Evolutionary conservation across 2,113 vertebrate species (phyloP), one percentile per base, ranked within the genome.

Genomic region (Zingel zingel): DNA sequence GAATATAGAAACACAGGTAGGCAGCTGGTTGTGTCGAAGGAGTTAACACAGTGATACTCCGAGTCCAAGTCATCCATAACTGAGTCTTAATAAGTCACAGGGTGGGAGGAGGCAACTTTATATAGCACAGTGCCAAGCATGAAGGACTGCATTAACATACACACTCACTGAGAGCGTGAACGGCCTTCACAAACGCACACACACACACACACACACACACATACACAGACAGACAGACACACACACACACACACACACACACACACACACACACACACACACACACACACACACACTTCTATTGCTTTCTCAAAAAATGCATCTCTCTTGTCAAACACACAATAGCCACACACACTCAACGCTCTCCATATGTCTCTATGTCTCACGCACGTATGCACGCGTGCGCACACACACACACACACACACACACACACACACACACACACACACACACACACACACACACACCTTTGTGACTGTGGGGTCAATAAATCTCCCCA

Each of bases 401-500:
- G n/a, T n/a, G n/a, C n/a, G n/a, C n/a, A n/a, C n/a, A n/a, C n/a
- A n/a, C 67, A 53, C 30, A 36, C 53, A 36, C 57, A n/a, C 72
- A 80, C 76, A 67, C 66, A 74, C 62, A 53, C 77, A 58, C 58
- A 30, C 58, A 23, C 62, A 57, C 59, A 61, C 50, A 53, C 73
- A 63, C 57, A 54, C 25, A 62, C 75, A 69, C 54, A 53, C 59
- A 27, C 73, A 64, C 48, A 43, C 33, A 47, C 50, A 54, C 65
- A 21, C 61, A 73, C 64, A 51, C 65, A 53, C n/a, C 13, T 47
- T 47, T 67, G 82, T 71, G 73, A 83, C 70, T 66, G 45, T 53
- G 72, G 85, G 91, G 82, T 92, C 86, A 89, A 86, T 90, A 93
- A 91, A 93, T 94, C 89, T 91, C 57, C 51, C 85, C 74, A 94